phyloP scores from a whole-genome alignment of 2,113 vertebrate species.

The Colossoma macropomum region DNA sequence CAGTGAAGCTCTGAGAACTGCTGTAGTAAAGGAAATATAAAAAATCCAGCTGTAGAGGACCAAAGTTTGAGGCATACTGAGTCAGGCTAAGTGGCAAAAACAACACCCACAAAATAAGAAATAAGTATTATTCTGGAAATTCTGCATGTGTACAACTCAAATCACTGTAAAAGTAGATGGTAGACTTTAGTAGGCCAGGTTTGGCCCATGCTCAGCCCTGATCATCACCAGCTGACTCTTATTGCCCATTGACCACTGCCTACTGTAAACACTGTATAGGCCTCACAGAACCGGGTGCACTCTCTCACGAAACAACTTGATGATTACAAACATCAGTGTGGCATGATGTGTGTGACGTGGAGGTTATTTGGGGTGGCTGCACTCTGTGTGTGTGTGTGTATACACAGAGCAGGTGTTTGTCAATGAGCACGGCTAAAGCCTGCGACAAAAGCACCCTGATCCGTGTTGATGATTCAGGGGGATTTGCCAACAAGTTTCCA shows the following conservation, averaged over 20 bases:
- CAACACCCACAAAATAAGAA: no score
- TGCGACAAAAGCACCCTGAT: constrained; percentile 26
- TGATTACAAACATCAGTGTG: constrained; percentile 10
- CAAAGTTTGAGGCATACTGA: no score
- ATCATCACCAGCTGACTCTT: background rate
- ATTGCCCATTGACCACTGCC: background rate
- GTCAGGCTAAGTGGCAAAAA: no score
- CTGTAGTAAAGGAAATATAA: no score
- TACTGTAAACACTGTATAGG: background rate
- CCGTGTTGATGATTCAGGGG: constrained; percentile 50
- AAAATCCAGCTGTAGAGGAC: no score
- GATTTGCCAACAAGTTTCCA: constrained; percentile 38
- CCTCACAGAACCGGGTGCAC: background rate
- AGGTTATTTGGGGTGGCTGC: background rate
- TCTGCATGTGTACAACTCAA: no score
- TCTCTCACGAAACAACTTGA: constrained; percentile 7
- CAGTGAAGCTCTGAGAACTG: no score
- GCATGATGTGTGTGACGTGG: background rate
- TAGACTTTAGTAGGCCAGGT: background rate
- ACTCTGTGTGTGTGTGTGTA: background rate
- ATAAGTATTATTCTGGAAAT: no score
- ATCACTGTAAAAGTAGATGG: background rate
- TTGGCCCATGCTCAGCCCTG: no score
- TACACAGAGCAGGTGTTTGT: constrained; percentile 4
- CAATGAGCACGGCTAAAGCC: constrained; percentile 34